Evolutionary conservation across 2,113 vertebrate genomes (phyloP), one percentile per base, ranked within the genome.

Genomic region (Geococcyx californianus): DNA sequence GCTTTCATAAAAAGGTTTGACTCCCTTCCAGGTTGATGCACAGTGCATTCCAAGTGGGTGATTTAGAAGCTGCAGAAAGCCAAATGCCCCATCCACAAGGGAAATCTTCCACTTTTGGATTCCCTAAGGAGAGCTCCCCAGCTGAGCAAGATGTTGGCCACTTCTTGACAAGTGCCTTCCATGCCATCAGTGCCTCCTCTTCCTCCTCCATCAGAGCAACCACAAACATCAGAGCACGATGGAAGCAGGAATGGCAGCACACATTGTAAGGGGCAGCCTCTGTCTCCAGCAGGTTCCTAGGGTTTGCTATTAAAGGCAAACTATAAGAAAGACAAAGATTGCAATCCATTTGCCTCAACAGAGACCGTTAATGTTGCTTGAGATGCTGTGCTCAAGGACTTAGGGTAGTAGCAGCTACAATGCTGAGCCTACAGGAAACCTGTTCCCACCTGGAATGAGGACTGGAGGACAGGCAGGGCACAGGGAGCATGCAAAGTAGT

Each of bases 1-100:
- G 94, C 88, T 96, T 98, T 95, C 87, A 96, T 95, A 96, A 92
- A 90, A 75, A 36, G 91, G 92, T 94, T 98, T 97, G 94, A 97
- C 95, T 91, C 96, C 92, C 81, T 96, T 98, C 95, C 96, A 97
- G 85, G 96, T 94, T 95, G 96, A 94, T 86, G 87, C 92, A 75
- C 81, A 38, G 58, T 62, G 94, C 90, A 77, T 96, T 97, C 96
- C 94, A 97, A 97, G 82, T 24, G 92, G 96, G 62, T 91, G 93
- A 95, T 94, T 97, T 97, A 89, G 95, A 96, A 92, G 84, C 73
- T 90, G 87, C 94, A 95, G 88, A 87, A 94, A 96, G 95, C 84
- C 93, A 84, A 96, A 94, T 96, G 75, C 85, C 97, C 84, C 91
- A 88, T 88, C 92, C 94, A 52, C 26, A 11, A 84, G 85, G 92